Base-by-base conservation (phyloP, 2,888 invertebrate species). In the Netelia virgata region DNA sequence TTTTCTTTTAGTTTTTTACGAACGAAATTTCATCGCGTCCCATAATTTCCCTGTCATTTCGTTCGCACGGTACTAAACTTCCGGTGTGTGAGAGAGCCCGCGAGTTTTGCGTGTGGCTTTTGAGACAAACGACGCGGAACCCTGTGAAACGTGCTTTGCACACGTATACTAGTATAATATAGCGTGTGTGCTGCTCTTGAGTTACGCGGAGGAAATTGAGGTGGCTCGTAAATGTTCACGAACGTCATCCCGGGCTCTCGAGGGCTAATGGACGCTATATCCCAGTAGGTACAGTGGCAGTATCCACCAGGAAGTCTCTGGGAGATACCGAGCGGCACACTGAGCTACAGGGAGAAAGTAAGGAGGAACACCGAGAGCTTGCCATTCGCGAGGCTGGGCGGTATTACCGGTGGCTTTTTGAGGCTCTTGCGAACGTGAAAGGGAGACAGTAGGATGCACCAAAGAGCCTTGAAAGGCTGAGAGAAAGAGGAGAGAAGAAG, bases 141-240 rank as follows among this genome's bases (percentile, higher is more conserved):
- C 74, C 70, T 41, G 43, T 53, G 73, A 43, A 41, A 23, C n/a
- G 23, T 72, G 36, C 57, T 18, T 6, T 1, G 9, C 16, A 18
- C 18, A 18, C 18, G 11, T 41, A 20, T 28, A 41, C 16, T 18
- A 10, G n/a, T n/a, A n/a, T n/a, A n/a, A n/a, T n/a, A n/a, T n/a
- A n/a, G 1, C 36, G 50, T 41, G 61, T 59, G 47, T 41, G 20
- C 18, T 10, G n/a, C n/a, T n/a, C 23, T 74, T 36, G 18, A 47
- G 47, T 43, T 41, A 36, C 64, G 23, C 18, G 14, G 69, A 84
- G 89, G 88, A 88, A 88, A 88, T 88, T 87, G 87, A 82, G 84
- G 85, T 72, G 61, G 75, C 82, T 86, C 87, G 82, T 87, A 87
- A 88, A 88, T 82, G 86, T 87, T 87, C 83, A 85, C 86, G 87